Evolutionary conservation across 2,888 invertebrate species (phyloP).

Genomic region (Coelopa pilipes): DNA sequence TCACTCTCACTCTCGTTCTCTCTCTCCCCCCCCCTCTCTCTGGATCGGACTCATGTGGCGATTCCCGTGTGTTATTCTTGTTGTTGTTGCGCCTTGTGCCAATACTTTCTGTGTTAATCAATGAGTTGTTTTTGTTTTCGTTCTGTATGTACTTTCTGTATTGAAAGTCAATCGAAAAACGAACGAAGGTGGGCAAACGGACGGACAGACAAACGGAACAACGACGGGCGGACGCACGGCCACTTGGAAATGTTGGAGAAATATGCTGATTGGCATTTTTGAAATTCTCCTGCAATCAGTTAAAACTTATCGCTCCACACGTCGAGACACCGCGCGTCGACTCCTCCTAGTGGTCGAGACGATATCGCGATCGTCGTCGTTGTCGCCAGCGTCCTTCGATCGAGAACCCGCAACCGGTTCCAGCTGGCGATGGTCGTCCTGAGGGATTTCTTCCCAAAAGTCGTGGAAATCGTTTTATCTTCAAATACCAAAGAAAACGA

Average conservation of each 20-base stretch:
- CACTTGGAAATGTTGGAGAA: not conserved
- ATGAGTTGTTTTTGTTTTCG: not conserved
- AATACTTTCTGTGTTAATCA: conserved; percentile 12
- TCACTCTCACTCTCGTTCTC: not conserved
- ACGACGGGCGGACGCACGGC: not conserved
- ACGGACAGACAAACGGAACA: not conserved
- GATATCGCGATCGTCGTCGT: conserved; percentile 43
- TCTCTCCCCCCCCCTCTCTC: not conserved
- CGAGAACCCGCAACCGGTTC: not conserved
- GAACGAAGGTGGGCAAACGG: not conserved
- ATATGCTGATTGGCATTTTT: conserved; percentile 43
- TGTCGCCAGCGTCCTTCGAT: conserved; percentile 23
- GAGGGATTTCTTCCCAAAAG: not conserved
- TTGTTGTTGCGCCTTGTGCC: not conserved
- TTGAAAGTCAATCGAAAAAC: conserved; percentile 6
- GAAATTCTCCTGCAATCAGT: conserved; percentile 55
- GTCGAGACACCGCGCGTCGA: conserved; percentile 52
- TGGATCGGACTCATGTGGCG: not conserved
- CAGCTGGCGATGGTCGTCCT: not conserved
- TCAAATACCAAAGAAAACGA: not conserved
- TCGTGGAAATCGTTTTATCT: not conserved
- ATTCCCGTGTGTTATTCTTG: not conserved
- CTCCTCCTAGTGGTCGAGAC: too few species aligned
- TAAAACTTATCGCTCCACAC: conserved; percentile 56
- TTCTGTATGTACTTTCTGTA: not conserved